Conservation (phyloP, 2,888 invertebrate species). For the Eulithis prunata region DNA sequence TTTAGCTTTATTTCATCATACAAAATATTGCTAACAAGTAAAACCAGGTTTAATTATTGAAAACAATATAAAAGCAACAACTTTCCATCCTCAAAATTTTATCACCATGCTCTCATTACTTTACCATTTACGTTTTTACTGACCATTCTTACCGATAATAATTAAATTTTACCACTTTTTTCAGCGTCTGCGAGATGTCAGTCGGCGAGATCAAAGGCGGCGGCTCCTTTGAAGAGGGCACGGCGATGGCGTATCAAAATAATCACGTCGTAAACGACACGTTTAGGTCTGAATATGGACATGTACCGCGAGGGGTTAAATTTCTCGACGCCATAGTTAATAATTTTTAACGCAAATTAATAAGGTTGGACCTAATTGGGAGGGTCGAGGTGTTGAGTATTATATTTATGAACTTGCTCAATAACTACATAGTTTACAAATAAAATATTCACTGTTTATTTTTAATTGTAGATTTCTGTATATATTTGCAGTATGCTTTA, state of each 20-base stretch:
- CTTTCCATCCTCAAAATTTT: slow-evolving; percentile 6
- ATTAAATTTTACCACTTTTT: slow-evolving; percentile 53
- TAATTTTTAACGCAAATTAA: slow-evolving; percentile 12
- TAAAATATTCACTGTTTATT: too few relatives aligned
- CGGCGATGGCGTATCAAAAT: slow-evolving; percentile 57
- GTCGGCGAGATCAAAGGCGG: slow-evolving; percentile 63
- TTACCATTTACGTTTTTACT: slow-evolving; percentile 34
- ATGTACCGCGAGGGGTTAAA: slow-evolving; percentile 34
- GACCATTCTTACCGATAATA: slow-evolving; percentile 50
- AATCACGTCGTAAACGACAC: slow-evolving; percentile 63
- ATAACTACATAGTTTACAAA: too few relatives aligned
- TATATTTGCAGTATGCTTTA: too few relatives aligned
- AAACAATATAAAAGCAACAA: not conserved
- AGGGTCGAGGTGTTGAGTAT: slow-evolving; percentile 17
- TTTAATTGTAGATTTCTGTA: too few relatives aligned
- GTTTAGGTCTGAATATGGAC: slow-evolving; percentile 50
- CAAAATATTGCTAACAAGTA: too few relatives aligned
- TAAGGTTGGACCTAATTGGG: slow-evolving; percentile 11
- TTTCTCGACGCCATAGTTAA: slow-evolving; percentile 28
- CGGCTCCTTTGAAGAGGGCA: slow-evolving; percentile 65
- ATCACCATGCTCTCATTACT: slow-evolving; percentile 23
- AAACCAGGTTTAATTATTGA: not conserved
- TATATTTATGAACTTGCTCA: not conserved
- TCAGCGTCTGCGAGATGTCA: slow-evolving; percentile 53
- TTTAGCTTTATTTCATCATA: too few relatives aligned